Evolutionary conservation across 2,113 vertebrate species (phyloP).

Genomic region (Saimiri boliviensis): DNA sequence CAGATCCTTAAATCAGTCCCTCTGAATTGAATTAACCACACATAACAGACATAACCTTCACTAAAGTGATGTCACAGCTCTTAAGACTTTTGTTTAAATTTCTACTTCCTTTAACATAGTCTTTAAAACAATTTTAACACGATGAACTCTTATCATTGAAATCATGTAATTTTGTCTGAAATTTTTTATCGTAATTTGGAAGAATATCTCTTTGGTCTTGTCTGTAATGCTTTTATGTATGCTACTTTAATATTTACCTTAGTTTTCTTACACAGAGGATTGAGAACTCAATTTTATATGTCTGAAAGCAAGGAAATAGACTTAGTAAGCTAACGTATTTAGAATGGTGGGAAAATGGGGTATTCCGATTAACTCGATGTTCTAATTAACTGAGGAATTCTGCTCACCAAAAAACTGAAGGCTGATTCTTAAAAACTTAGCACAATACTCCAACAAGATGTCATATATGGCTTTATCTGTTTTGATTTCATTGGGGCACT

Average conservation of each 20-base stretch:
- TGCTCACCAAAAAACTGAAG: background rate
- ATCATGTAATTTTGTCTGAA: constrained; percentile 15
- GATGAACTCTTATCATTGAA: constrained; percentile 18
- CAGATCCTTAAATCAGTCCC: constrained; percentile 15
- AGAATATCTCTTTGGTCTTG: constrained; percentile 28
- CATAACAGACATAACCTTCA: background rate
- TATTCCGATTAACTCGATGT: background rate
- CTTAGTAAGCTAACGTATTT: background rate
- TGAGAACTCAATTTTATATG: constrained; percentile 18
- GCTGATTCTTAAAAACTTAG: constrained; percentile 12
- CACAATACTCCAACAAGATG: background rate
- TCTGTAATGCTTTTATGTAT: background rate
- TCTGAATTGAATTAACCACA: background rate
- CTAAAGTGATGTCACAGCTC: background rate
- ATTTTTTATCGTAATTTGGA: constrained; percentile 38
- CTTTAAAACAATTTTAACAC: background rate
- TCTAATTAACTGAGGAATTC: constrained; percentile 1
- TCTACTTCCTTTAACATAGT: constrained; percentile 9
- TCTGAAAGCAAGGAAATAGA: constrained; percentile 46
- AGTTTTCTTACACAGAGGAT: constrained; percentile 32
- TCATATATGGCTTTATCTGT: constrained; percentile 25
- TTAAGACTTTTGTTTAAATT: background rate
- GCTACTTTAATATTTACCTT: background rate
- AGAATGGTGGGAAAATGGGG: background rate
- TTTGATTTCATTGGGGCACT: background rate